Evolutionary conservation across 1,140 invertebrate genomes (phyloP), one percentile per base, ranked within the genome.

Genomic region (Caenorhabditis inopinata): DNA sequence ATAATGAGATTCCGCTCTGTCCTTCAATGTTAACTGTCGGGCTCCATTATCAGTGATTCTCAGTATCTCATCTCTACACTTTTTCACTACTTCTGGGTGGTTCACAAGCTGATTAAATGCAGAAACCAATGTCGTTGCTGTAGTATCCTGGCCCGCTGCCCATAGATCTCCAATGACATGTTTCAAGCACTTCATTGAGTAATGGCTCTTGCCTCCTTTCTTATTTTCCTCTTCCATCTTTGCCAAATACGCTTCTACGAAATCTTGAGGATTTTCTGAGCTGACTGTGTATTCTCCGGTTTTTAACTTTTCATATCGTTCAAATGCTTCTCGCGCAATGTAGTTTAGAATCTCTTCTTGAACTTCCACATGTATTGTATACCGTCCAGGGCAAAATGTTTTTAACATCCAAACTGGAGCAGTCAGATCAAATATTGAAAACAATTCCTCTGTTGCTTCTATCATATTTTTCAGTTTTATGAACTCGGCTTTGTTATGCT

Each of bases 131-230:
- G 82, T 82, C 6, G 32, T 46, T n/a, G 80, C 47, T 2, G 81
- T 83, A 21, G 85, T 85, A 7, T 86, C 85, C 38, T 78, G 76
- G n/a, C 82, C 84, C 58, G 82, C 83, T 46, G 47, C 5, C 77
- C 77, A 79, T 1, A 79, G 77, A 68, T 79, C 77, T 5, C 9
- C 25, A 4, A 79, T 25, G 0, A 47, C 27, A 9, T n/a, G 35
- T n/a, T 42, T 46, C 18, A 79, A 29, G 14, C 18, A 45, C 51
- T 73, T 49, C 68, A 68, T 68, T 53, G 47, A n/a, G n/a, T n/a
- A n/a, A n/a, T n/a, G n/a, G n/a, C n/a, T n/a, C n/a, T 35, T 29
- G 11, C 42, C 53, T 25, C 53, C 42, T 18, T 21, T 32, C 14
- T 78, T 35, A 5, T 48, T 47, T 32, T 75, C 73, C 9, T 68